phyloP scores from a whole-genome alignment of 2,888 invertebrate genomes.

The Diachrysia chrysitis region DNA sequence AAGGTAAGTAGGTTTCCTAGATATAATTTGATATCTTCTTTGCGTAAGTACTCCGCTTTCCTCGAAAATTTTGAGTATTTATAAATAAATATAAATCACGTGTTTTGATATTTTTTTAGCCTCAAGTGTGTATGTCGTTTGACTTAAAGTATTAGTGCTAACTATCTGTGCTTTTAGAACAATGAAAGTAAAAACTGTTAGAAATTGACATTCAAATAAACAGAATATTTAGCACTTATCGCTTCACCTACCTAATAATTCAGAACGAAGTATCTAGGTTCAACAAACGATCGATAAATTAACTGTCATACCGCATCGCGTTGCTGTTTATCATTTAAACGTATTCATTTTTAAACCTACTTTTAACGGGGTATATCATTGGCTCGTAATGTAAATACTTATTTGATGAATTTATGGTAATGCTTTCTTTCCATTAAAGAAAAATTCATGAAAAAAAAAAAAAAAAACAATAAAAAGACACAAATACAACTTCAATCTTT shows the following conservation, averaged over 20 bases:
- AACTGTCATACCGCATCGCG: constrained; percentile 30
- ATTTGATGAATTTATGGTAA: constrained; percentile 8
- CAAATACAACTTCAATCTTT: neutral
- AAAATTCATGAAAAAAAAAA: neutral
- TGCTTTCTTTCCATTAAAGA: constrained; percentile 10
- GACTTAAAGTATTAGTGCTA: constrained; percentile 40
- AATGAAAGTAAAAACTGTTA: constrained; percentile 55
- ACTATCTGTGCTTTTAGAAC: constrained; percentile 43
- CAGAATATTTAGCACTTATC: constrained; percentile 23
- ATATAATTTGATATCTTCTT: too few species aligned
- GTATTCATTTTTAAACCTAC: constrained; percentile 16
- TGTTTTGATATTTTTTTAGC: constrained; percentile 11
- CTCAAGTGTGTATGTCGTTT: constrained; percentile 34
- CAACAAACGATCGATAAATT: constrained; percentile 51
- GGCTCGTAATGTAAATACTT: constrained; percentile 4
- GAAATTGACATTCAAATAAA: constrained; percentile 35
- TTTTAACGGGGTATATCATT: constrained; percentile 6
- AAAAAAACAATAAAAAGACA: neutral
- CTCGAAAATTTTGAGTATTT: constrained; percentile 7
- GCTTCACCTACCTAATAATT: constrained; percentile 50
- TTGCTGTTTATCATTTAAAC: constrained; percentile 23
- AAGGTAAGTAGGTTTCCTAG: too few species aligned
- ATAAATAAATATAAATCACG: constrained; percentile 15
- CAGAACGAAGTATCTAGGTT: constrained; percentile 39
- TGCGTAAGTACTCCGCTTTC: neutral